A percentile compares a stretch with the other conserved stretches of the same genome.
These are phyloP conservation scores for Limnephilus rhombicus DNA, from an alignment of 2,888 invertebrate species.

Conservation along the genomic window DNA sequence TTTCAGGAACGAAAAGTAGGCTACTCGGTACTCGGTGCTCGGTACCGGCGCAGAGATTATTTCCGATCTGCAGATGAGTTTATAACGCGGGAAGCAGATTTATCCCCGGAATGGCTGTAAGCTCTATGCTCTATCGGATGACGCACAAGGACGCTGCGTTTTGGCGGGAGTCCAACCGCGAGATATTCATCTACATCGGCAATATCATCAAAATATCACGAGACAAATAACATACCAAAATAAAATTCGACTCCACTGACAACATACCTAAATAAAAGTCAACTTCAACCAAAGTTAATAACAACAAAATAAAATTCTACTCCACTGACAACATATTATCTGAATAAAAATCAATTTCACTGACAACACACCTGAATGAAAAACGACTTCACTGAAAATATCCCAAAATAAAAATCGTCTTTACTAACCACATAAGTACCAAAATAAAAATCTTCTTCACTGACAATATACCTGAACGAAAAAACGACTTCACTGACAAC, in stretches of 20 bases:
- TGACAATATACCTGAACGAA: neutral
- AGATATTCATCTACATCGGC: slow-evolving; percentile 9
- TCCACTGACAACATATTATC: too few relatives aligned
- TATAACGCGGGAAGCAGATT: slow-evolving; percentile 20
- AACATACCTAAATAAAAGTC: too few relatives aligned
- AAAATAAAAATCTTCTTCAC: too few relatives aligned
- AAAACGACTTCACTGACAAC: neutral
- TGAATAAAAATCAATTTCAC: too few relatives aligned
- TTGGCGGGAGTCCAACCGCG: slow-evolving; percentile 35
- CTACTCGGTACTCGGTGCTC: neutral
- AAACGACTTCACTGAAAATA: too few relatives aligned
- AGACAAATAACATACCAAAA: neutral
- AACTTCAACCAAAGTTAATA: too few relatives aligned
- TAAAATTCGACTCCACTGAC: neutral
- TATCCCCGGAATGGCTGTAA: slow-evolving; percentile 11
- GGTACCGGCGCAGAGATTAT: neutral
- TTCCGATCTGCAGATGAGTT: neutral
- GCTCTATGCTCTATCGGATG: neutral
- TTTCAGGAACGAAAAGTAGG: neutral
- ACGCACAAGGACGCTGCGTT: neutral
- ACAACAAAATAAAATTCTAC: too few relatives aligned
- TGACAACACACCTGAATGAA: too few relatives aligned
- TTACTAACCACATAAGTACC: too few relatives aligned
- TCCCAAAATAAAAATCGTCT: too few relatives aligned
- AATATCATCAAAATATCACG: slow-evolving; percentile 6